Conservation (phyloP, 2,113 vertebrate species). For the Pithys albifrons region DNA sequence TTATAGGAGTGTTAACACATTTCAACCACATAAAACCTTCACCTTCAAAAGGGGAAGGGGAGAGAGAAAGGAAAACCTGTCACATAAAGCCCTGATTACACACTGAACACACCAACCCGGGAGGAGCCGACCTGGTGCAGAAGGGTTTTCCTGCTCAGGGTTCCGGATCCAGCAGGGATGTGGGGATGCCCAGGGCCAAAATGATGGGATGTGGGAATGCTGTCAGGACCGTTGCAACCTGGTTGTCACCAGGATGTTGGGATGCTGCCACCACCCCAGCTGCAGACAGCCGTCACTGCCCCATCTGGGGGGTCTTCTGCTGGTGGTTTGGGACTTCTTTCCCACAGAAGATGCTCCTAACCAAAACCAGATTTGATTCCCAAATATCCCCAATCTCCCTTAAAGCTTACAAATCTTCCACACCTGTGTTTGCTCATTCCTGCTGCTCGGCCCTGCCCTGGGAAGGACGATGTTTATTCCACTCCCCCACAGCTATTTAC, state of each 20-base stretch:
- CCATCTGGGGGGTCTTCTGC: not conserved
- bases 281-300: conserved; percentile 15
- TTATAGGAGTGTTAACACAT: not conserved
- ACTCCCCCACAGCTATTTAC: conserved; percentile 34
- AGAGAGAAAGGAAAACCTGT: not conserved
- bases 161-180: accelerated
- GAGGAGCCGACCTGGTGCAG: not conserved
- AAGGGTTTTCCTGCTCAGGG: accelerated
- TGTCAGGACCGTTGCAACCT: not conserved
- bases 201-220: accelerated
- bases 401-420: conserved; percentile 55
- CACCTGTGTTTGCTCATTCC: conserved; percentile 59
- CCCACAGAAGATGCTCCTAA: conserved; percentile 39
- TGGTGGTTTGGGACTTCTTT: not conserved
- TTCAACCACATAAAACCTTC: not conserved
- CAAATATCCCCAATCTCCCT: conserved; percentile 43
- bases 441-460: conserved; percentile 7
- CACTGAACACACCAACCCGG: accelerated
- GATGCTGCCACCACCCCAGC: conserved; percentile 14
- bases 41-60: not conserved
- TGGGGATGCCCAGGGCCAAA: not conserved
- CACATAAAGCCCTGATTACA: not conserved
- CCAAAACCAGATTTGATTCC: conserved; percentile 56
- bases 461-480: conserved; percentile 27
- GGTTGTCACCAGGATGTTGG: not conserved